These are phyloP conservation scores for Corbicula japonica DNA, from an alignment of 2,888 invertebrate genomes.

Conservation along the genomic window DNA sequence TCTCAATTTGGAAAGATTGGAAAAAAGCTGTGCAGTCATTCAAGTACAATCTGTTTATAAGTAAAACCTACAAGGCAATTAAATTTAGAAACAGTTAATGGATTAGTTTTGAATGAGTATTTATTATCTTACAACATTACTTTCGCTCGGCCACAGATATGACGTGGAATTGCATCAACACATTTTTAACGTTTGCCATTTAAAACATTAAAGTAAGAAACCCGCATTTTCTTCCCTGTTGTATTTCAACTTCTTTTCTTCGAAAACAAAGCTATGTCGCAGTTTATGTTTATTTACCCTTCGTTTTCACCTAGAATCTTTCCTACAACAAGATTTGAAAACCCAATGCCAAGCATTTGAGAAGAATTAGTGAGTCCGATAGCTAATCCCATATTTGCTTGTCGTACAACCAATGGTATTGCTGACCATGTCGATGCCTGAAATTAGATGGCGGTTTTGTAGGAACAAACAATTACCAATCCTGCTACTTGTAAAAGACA, in stretches of 20 bases:
- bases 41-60: no score
- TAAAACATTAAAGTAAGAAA: not conserved
- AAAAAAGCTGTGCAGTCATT: no score
- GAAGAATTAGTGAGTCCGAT: conserved; percentile 15
- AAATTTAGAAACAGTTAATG: no score
- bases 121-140: no score
- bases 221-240: not conserved
- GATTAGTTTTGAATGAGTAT: no score
- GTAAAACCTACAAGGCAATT: no score
- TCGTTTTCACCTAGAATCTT: not conserved
- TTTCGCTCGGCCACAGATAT: no score
- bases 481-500: no score
- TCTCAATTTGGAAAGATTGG: no score
- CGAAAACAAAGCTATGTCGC: not conserved
- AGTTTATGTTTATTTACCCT: not conserved
- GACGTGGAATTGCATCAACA: no score
- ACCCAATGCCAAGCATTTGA: conserved; percentile 11
- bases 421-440: conserved; percentile 12
- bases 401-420: conserved; percentile 12
- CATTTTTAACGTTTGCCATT: not conserved
- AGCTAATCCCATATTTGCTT: conserved; percentile 9
- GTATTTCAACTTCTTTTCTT: not conserved
- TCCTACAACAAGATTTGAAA: conserved; percentile 18
- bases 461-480: no score
- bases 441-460: no score